Conservation (phyloP, 2,113 vertebrate species). For the Isichthys henryi region DNA sequence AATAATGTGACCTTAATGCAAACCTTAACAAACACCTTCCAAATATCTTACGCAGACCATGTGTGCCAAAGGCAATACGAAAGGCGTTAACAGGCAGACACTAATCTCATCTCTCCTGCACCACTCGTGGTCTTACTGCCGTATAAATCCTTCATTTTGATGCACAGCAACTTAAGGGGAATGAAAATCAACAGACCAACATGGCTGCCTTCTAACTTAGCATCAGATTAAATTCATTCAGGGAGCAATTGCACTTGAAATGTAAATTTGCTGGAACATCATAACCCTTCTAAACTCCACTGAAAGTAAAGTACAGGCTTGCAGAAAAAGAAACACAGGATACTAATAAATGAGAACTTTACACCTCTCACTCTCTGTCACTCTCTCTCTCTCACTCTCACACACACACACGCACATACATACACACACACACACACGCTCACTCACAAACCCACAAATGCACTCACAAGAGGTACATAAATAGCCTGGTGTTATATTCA, state of each 20-base stretch:
- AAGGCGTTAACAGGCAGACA: not conserved
- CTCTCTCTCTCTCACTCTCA: not conserved
- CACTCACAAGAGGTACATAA: not conserved
- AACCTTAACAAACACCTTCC: not conserved
- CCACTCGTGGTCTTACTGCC: not conserved
- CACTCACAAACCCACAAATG: not conserved
- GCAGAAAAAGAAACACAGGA: not conserved
- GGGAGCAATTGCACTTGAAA: not conserved
- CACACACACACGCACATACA: not conserved
- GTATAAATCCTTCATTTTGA: constrained; percentile 13
- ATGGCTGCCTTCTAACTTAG: not conserved
- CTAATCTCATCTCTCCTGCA: not conserved
- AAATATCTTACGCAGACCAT: not conserved
- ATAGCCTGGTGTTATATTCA: not conserved
- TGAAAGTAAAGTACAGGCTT: not conserved
- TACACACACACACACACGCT: not conserved
- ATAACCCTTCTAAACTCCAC: not conserved
- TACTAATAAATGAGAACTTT: not conserved
- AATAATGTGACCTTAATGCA: not conserved
- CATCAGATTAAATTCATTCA: constrained; percentile 11
- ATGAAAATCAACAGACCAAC: not conserved
- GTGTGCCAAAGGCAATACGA: not conserved
- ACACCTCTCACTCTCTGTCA: not conserved
- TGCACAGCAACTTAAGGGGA: not conserved
- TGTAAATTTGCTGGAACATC: not conserved